phyloP scores from a whole-genome alignment of 2,888 invertebrate genomes.

The Amblyjoppa fuscipennis region DNA sequence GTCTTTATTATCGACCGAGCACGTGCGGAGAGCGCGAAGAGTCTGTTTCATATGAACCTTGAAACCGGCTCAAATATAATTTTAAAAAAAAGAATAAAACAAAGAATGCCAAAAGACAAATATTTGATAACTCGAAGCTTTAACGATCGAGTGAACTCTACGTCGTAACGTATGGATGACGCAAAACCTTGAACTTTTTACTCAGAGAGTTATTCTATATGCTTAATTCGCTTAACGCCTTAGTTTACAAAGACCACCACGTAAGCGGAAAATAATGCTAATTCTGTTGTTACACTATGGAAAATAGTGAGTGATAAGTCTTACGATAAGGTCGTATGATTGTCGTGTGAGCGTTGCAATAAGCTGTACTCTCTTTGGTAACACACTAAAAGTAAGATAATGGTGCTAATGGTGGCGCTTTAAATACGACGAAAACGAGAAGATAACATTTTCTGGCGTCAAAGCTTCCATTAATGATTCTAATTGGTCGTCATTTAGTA shows the following conservation, averaged over 20 bases:
- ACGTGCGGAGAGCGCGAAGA: background rate
- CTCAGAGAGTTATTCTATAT: background rate
- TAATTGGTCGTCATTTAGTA: conserved; percentile 33
- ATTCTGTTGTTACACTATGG: conserved; percentile 21
- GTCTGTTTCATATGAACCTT: too few relatives aligned
- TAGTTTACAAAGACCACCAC: background rate
- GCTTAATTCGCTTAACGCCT: background rate
- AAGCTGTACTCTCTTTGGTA: background rate
- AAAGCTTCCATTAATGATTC: conserved; percentile 34
- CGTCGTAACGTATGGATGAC: conserved; percentile 10
- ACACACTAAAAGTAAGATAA: background rate
- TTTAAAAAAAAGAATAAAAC: background rate
- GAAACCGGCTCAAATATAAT: background rate
- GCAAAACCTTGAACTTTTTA: background rate
- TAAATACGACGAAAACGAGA: conserved; percentile 16
- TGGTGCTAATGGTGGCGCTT: conserved; percentile 1
- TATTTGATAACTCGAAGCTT: background rate
- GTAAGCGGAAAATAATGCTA: background rate
- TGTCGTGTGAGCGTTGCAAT: conserved; percentile 12
- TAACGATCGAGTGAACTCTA: background rate
- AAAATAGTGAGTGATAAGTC: conserved; percentile 34
- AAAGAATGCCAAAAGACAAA: conserved; percentile 13
- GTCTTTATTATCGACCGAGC: background rate
- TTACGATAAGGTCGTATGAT: conserved; percentile 6
- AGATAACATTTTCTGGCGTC: conserved; percentile 29